Evolutionary conservation across 2,888 invertebrate species (phyloP), one percentile per base, ranked within the genome.

Genomic region (Cheilosia impressa): DNA sequence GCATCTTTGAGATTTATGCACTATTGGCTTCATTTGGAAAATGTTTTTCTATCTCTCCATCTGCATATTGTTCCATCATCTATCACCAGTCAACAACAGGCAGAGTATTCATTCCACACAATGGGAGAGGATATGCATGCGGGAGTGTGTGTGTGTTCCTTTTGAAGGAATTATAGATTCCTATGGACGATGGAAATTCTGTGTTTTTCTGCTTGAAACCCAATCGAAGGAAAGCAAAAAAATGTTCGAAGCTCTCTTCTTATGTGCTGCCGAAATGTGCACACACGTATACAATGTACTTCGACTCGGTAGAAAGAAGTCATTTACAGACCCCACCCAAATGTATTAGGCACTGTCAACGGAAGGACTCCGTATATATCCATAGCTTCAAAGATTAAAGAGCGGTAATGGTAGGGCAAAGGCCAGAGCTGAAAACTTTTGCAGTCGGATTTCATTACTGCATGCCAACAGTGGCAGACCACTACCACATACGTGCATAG

Each of bases 1-100:
- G 43, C 47, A 72, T 83, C 72, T 72, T 72, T 83, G 78, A 78
- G 78, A 83, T 83, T 78, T 83, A 78, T 83, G 52, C 82, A 43
- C 78, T 68, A 72, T 72, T 83, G 66, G 78, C 58, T 68, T 82
- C 66, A 53, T 77, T 78, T 78, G 17, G 72, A 68, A 60, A 83
- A 66, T 50, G 17, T 72, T 53, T 53, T 17, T 82, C 53, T 38
- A 50, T 62, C 62, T 69, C 41, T 66, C n/a, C 34, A 41, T 72
- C 31, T 50, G 57, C 15, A 50, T 60, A 27, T 15, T 53, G 55
- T 57, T 34, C 38, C 6, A 57, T 58, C 71, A 71, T 78, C 62
- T 57, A 52, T 72, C 63, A 71, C 41, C 65, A 38, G 50, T 43
- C 19, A 63, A 63, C 63, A 63, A 38, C 0, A 13, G 3, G 9